phyloP scores from a whole-genome alignment of 2,888 invertebrate species.

The Punctoribates punctum region DNA sequence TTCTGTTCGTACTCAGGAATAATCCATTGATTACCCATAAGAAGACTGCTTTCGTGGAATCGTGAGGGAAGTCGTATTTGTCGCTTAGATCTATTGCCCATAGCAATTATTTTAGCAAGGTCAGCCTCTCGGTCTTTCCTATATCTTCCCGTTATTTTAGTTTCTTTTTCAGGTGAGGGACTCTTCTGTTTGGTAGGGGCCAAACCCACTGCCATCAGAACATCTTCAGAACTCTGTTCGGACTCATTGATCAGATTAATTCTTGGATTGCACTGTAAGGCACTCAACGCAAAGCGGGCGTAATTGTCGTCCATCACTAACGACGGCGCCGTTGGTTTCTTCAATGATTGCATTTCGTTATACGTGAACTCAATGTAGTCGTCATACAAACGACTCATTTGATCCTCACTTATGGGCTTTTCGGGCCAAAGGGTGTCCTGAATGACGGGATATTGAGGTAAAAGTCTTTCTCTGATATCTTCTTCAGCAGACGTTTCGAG shows the following conservation, averaged over 20 bases:
- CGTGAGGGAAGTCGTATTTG: slow-evolving; percentile 46
- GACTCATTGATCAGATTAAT: background rate
- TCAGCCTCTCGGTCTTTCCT: slow-evolving; percentile 21
- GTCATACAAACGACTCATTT: background rate
- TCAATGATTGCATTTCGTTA: background rate
- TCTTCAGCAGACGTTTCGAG: background rate
- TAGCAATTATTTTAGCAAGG: slow-evolving; percentile 11
- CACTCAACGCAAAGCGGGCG: slow-evolving; percentile 18
- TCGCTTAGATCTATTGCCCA: slow-evolving; percentile 42
- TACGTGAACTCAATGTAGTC: background rate
- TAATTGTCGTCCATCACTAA: slow-evolving; percentile 34
- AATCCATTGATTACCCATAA: slow-evolving; percentile 46
- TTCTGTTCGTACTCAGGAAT: slow-evolving; percentile 43
- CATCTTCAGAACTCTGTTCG: background rate
- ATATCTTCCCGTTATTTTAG: background rate
- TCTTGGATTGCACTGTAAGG: slow-evolving; percentile 11
- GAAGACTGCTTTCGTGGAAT: slow-evolving; percentile 45
- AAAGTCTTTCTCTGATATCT: background rate
- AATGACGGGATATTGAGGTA: slow-evolving; percentile 20
- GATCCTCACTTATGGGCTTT: background rate
- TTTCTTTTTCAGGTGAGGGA: background rate
- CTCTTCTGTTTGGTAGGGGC: background rate
- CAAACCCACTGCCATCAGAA: slow-evolving; percentile 15
- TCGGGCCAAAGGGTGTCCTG: slow-evolving; percentile 11
- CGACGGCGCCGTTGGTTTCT: background rate